Evolutionary conservation across 2,888 invertebrate genomes (phyloP), one percentile per base, ranked within the genome.

Genomic region (Amphipyra tragopoginis): DNA sequence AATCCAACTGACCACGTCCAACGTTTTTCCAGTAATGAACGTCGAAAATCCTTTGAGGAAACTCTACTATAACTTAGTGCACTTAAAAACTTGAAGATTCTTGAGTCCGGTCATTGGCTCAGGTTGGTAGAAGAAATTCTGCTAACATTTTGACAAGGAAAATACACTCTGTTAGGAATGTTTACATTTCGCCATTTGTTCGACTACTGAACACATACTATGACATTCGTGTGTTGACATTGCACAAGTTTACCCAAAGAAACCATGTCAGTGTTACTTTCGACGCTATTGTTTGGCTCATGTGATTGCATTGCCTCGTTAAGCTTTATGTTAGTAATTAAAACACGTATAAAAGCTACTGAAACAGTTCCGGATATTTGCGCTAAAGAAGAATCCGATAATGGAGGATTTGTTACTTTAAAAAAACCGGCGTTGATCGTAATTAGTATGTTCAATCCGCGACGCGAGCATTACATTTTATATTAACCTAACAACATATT

Each of bases 231-330:
- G 56, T 67, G 56, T 49, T 72, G 63, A 72, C 74, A 75, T 80
- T 77, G 61, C 73, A 56, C 71, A 79, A 80, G 69, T 81, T 79
- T 75, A 40, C 36, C 50, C 58, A 47, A 67, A 75, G 72, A 51
- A 61, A 49, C 48, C 53, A 44, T 62, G 26, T 14, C 53, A 63
- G 52, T 29, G 63, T 53, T 66, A 52, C 60, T 65, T 76, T 58
- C 54, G 42, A 36, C 53, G 50, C 40, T 21, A 43, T 72, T 65
- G 59, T 67, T 65, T 59, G 57, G 75, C 10, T 69, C 47, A 56
- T 59, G 40, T 66, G 49, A 70, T 70, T 63, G 29, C 38, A 59
- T 55, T 38, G 39, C 54, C 21, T 71, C 76, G 38, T 65, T 75
- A 54, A 61, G 54, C 47, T 75, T 74, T 75, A 54, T 65, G 50